Percentiles rank a stretch among this genome's conserved stretches.
These are phyloP conservation scores for Acanthiza pusilla DNA, from an alignment of 2,797 vertebrate genomes.

Conservation along the genomic window DNA sequence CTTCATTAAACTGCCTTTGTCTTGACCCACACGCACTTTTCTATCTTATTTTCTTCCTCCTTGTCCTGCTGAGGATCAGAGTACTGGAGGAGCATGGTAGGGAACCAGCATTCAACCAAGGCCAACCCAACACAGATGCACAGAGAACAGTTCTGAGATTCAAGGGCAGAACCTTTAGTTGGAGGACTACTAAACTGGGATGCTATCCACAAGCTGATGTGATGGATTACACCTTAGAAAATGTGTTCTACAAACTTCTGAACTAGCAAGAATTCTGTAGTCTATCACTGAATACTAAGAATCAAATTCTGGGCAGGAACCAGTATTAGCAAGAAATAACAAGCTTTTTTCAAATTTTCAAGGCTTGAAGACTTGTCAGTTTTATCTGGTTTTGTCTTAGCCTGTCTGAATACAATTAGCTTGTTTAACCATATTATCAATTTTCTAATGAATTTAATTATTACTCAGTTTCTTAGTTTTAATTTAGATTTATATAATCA, in stretches of 20 bases:
- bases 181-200: not conserved
- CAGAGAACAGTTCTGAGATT: not conserved
- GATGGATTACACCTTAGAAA: not conserved
- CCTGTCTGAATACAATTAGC: not conserved
- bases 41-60: not conserved
- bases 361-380: not conserved
- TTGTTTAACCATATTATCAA: not conserved
- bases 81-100: not conserved
- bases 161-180: not conserved
- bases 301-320: not conserved
- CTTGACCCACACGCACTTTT: not conserved
- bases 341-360: not conserved
- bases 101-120: not conserved
- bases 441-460: not conserved
- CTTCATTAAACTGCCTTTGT: not conserved
- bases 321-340: not conserved
- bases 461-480: not conserved
- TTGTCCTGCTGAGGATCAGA: not conserved
- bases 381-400: not conserved
- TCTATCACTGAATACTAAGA: not conserved
- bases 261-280: not conserved
- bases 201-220: not conserved
- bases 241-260: not conserved
- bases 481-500: not conserved
- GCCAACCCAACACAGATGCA: not conserved